Evolutionary conservation across 2,888 invertebrate genomes (phyloP), one percentile per base, ranked within the genome.

Genomic region (Thysanoteuthis rhombus): DNA sequence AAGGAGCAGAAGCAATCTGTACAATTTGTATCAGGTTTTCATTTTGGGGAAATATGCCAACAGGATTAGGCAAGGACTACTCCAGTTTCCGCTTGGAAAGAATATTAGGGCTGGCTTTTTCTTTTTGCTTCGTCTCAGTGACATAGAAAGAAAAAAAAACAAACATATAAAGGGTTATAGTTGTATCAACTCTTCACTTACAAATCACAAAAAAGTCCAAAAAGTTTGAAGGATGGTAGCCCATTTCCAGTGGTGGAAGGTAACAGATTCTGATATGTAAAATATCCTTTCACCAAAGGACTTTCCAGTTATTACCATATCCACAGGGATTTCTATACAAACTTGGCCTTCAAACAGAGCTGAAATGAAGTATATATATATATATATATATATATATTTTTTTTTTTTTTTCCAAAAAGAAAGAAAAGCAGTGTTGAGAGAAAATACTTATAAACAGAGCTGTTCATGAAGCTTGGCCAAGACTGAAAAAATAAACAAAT

Each of bases 221-320:
- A 58, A 28, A 58, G 8, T 25, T 32, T 58, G 58, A 58, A 32
- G 28, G 32, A 58, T 25, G 8, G 6, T 8, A 58, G 58, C 32
- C 58, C 28, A 32, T 75, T 75, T 75, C 32, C 75, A 32, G n/a
- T 8, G 75, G n/a, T 32, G 75, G 75, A 75, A 75, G 75, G n/a
- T 75, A 75, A 75, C 75, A 75, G 75, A 75, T 75, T n/a, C 75
- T 75, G 75, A 75, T 75, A 75, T 75, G 75, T 75, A n/a, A 47
- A 47, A 75, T 75, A 75, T 32, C 75, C n/a, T 75, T 75, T 75
- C 32, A 58, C 28, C 58, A 75, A n/a, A 32, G 32, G 32, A 58
- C 28, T 58, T 75, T 75, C 16, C n/a, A 32, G 32, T 75, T n/a
- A 12, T 58, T 58, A 58, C n/a, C 32, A 75, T n/a, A 32, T n/a